Conservation (phyloP, 2,797 vertebrate species). For the Esox masquinongy region DNA sequence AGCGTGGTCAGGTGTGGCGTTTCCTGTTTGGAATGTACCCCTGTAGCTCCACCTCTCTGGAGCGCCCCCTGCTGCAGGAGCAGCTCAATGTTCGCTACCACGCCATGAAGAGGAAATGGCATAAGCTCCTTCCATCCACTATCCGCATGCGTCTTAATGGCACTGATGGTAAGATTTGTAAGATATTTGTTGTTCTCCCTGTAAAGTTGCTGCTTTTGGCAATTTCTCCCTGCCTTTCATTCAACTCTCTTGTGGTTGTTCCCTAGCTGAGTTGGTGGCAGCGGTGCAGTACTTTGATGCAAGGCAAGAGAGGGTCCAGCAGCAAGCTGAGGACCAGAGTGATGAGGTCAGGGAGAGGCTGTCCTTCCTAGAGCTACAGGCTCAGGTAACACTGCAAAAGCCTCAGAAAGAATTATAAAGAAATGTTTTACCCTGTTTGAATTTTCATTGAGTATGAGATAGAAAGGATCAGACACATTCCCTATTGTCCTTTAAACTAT, state of each 20-base stretch:
- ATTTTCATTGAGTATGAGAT: too few species aligned
- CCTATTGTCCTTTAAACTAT: not conserved
- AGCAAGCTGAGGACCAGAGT: slow-evolving; percentile 51
- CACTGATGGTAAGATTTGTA: slow-evolving; percentile 64
- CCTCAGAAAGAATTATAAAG: not conserved
- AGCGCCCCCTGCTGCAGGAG: slow-evolving; percentile 75
- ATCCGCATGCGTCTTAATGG: slow-evolving; percentile 72
- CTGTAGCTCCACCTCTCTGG: slow-evolving; percentile 76
- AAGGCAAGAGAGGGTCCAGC: slow-evolving; percentile 61
- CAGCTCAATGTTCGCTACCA: slow-evolving; percentile 74
- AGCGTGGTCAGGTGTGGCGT: slow-evolving; percentile 78
- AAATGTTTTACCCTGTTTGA: too few species aligned
- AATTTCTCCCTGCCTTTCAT: not conserved
- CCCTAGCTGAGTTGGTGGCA: slow-evolving; percentile 70
- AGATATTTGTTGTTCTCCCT: not conserved
- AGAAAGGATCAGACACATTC: too few species aligned
- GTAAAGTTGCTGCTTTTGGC: not conserved
- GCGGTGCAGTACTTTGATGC: slow-evolving; percentile 74
- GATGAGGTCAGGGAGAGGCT: slow-evolving; percentile 66
- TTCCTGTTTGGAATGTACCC: slow-evolving; percentile 84
- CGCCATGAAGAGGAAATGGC: slow-evolving; percentile 82
- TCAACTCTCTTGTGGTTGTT: not conserved
- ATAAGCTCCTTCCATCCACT: slow-evolving; percentile 68
- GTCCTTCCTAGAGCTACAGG: slow-evolving; percentile 77
- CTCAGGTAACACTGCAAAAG: slow-evolving; percentile 64